Percentiles rank a stretch among this genome's conserved stretches.
These are phyloP conservation scores for Gallinago jamesoni DNA, from an alignment of 2,113 vertebrate genomes.

Conservation along the genomic window DNA sequence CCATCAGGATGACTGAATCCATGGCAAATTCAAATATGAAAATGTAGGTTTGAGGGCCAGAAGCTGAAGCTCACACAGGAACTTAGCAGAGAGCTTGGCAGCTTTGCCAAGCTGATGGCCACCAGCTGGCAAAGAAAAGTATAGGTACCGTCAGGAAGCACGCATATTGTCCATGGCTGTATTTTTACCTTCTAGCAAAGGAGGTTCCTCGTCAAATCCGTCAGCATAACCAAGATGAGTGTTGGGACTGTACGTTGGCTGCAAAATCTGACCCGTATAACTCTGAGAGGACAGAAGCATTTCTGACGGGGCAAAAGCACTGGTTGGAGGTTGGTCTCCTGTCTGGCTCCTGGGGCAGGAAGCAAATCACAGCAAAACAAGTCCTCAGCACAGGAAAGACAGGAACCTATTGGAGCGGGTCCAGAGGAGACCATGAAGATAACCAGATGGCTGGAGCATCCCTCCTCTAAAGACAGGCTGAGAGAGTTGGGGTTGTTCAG, in stretches of 20 bases:
- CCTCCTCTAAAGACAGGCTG: background rate
- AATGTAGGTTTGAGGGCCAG: background rate
- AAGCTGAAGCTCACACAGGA: background rate
- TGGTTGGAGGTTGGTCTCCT: background rate
- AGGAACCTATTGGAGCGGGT: background rate
- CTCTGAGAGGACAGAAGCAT: conserved; percentile 10
- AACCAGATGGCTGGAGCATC: background rate
- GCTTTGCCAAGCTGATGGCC: background rate
- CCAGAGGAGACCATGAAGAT: background rate
- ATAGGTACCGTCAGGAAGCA: background rate
- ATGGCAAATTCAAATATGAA: background rate
- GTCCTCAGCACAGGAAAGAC: background rate
- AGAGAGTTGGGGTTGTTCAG: background rate
- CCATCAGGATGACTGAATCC: background rate
- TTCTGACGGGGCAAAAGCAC: conserved; percentile 29
- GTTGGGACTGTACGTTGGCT: conserved; percentile 39
- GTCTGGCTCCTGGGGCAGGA: conserved; percentile 34
- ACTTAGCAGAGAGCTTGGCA: background rate
- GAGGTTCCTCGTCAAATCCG: conserved; percentile 82
- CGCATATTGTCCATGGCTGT: accelerated
- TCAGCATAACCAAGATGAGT: conserved; percentile 44
- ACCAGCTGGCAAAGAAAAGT: background rate
- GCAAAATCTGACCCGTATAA: conserved; percentile 76
- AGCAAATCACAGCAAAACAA: background rate
- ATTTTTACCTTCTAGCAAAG: conserved; percentile 85